These are phyloP conservation scores for Polydrusus cervinus DNA, from an alignment of 2,888 invertebrate genomes.

Conservation along the genomic window DNA sequence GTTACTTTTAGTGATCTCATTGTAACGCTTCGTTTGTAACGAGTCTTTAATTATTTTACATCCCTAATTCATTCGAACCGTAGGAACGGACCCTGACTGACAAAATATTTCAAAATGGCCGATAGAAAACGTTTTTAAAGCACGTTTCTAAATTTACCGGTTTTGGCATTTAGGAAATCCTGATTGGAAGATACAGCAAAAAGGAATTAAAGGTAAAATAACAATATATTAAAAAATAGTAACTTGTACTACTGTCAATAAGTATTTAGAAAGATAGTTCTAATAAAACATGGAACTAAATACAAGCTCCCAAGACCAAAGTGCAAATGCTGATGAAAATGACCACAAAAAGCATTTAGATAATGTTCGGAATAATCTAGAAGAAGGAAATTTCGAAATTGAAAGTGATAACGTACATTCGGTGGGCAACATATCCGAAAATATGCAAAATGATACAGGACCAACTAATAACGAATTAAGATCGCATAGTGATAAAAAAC, in stretches of 20 bases:
- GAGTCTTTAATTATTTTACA: too few species aligned
- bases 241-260: background rate
- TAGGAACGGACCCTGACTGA: too few species aligned
- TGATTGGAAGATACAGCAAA: too few species aligned
- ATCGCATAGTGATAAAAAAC: background rate
- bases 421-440: background rate
- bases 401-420: background rate
- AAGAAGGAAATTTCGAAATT: background rate
- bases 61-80: too few species aligned
- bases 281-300: slow-evolving; percentile 11
- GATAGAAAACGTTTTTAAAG: background rate
- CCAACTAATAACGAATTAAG: background rate
- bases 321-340: background rate
- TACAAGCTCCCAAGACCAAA: background rate
- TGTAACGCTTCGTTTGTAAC: too few species aligned
- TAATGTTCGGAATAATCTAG: background rate
- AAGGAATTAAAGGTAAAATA: background rate
- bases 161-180: background rate
- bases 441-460: background rate
- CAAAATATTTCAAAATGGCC: slow-evolving; percentile 38
- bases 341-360: background rate
- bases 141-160: slow-evolving; percentile 30
- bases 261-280: background rate
- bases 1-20: too few species aligned
- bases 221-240: background rate